phyloP scores from a whole-genome alignment of 2,888 invertebrate species.

The Rhorus exstirpatorius region DNA sequence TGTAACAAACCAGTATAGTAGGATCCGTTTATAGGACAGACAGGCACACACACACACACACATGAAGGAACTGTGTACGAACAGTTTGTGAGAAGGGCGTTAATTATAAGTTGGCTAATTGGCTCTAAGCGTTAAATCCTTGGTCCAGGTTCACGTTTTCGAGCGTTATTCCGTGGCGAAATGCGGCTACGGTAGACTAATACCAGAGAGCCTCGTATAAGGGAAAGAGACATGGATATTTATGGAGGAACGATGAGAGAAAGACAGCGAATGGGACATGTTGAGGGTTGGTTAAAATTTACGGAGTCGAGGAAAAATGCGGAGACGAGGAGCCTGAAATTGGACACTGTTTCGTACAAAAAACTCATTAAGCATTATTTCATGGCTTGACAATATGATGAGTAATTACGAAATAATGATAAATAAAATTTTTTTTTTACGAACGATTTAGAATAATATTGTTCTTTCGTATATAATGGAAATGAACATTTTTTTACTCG shows the following conservation, averaged over 20 bases:
- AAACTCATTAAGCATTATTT: background rate
- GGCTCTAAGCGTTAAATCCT: conserved; percentile 72
- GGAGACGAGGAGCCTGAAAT: background rate
- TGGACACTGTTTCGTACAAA: background rate
- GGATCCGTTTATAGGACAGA: conserved; percentile 29
- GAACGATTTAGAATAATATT: no score
- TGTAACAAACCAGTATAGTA: conserved; percentile 31
- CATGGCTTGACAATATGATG: background rate
- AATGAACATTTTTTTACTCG: no score
- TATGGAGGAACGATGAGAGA: conserved; percentile 4
- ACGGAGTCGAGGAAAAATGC: background rate
- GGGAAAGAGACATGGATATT: background rate
- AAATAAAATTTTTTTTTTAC: no score
- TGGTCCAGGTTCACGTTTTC: conserved; percentile 51
- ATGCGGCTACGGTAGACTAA: conserved; percentile 44
- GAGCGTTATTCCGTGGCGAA: conserved; percentile 46
- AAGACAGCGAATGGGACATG: conserved; percentile 19
- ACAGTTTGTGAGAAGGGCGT: conserved; percentile 66
- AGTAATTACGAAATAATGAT: no score
- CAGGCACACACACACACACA: background rate
- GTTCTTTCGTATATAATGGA: no score
- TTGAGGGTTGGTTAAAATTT: background rate
- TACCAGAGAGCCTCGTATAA: conserved; percentile 24
- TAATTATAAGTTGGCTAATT: conserved; percentile 83
- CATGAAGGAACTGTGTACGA: conserved; percentile 27